Percentiles rank a stretch among this genome's conserved stretches.
phyloP scores from a whole-genome alignment of 2,113 vertebrate species.

The Leuciscus idus region DNA sequence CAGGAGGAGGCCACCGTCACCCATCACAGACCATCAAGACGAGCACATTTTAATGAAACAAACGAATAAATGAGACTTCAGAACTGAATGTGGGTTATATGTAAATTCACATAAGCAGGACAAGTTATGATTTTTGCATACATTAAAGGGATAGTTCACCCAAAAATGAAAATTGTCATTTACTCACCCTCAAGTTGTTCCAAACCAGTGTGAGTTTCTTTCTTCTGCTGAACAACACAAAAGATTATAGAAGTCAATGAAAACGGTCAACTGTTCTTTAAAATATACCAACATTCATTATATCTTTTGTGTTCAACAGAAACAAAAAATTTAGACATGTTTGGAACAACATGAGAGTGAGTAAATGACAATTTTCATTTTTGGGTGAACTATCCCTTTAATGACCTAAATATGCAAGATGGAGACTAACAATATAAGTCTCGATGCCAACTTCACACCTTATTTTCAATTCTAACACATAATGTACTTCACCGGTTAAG shows the following conservation, averaged over 20 bases:
- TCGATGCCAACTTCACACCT: slow-evolving; percentile 38
- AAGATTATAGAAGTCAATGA: too few relatives aligned
- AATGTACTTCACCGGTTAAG: slow-evolving; percentile 48
- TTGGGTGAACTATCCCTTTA: too few relatives aligned
- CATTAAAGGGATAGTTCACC: neutral
- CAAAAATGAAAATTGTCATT: too few relatives aligned
- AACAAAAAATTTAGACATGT: too few relatives aligned
- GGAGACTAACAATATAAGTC: neutral
- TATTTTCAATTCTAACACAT: slow-evolving; percentile 78
- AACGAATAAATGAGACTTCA: neutral
- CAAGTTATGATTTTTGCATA: neutral
- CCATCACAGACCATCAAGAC: slow-evolving; percentile 8
- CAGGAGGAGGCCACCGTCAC: slow-evolving; percentile 76
- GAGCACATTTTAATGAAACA: slow-evolving; percentile 42
- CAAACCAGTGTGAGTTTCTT: too few relatives aligned
- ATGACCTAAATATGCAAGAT: neutral
- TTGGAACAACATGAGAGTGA: too few relatives aligned
- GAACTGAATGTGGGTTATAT: slow-evolving; percentile 32
- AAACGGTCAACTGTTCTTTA: too few relatives aligned
- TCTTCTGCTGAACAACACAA: too few relatives aligned
- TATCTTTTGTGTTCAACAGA: too few relatives aligned
- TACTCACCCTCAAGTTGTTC: too few relatives aligned
- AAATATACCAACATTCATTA: too few relatives aligned
- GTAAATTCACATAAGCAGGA: neutral
- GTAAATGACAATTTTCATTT: too few relatives aligned